Evolutionary conservation across 2,888 invertebrate genomes (phyloP), one percentile per base, ranked within the genome.

Genomic region (Hemaris fuciformis): DNA sequence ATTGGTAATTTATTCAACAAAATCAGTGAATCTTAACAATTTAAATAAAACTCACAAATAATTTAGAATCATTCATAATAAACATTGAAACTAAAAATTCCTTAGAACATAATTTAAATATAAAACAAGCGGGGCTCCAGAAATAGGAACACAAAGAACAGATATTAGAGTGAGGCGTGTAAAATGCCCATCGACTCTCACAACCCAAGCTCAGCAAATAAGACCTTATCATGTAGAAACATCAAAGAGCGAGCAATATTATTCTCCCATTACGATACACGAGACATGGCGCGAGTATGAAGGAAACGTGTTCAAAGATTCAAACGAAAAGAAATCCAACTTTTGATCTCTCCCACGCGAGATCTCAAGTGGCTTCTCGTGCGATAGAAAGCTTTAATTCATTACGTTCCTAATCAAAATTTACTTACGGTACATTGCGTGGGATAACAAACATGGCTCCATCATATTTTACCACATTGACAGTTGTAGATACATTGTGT

Each of bases 321-420:
- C 15, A 43, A n/a, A 60, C 53, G 25, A 60, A 41, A 27, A 66
- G 63, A 59, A 62, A 61, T 60, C 48, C 25, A 42, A 63, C 62
- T 64, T 64, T 57, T 66, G 66, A 65, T 66, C 60, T 65, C 73
- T 61, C 72, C 72, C 66, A 71, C 73, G 41, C 60, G 27, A 57
- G 22, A 27, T 31, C 18, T 41, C 23, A 53, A 60, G 34, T 23
- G 57, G 27, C 57, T 63, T 62, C 64, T 64, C 64, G 65, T 67
- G 64, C 66, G 66, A 59, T 69, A 61, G 67, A 76, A 74, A 76
- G 69, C 67, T 72, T 77, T 66, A 69, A 72, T 76, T 76, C 66
- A 74, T 75, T 75, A 75, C 69, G 72, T 69, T 68, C 68, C 65
- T 71, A 72, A 76, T 75, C 72, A 71, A 69, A 74, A 75, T 79